phyloP scores from a whole-genome alignment of 2,888 invertebrate genomes.

The Drosophila ustulata region DNA sequence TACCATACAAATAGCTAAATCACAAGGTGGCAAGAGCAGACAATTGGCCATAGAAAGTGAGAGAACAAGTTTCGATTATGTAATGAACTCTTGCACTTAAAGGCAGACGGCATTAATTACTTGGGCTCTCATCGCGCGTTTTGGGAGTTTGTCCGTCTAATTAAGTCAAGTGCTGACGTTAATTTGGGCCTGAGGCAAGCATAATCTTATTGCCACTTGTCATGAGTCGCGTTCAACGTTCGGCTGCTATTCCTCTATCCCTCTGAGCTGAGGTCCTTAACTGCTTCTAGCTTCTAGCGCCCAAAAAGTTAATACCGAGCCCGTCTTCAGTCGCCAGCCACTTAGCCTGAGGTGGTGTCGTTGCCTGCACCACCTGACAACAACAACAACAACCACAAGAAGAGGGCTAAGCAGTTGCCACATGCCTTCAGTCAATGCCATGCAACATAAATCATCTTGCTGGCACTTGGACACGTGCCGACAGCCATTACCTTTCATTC shows the following conservation, averaged over 20 bases:
- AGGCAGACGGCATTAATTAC: conserved; percentile 13
- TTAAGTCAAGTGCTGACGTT: conserved; percentile 51
- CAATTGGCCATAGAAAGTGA: background rate
- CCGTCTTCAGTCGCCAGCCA: background rate
- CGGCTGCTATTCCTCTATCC: too few relatives aligned
- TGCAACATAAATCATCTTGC: conserved; percentile 73
- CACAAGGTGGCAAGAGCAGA: background rate
- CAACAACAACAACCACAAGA: background rate
- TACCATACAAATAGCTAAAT: background rate
- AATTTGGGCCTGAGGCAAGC: conserved; percentile 32
- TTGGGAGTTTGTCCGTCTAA: conserved; percentile 26
- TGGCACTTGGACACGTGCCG: conserved; percentile 77
- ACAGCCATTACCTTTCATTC: conserved; percentile 59
- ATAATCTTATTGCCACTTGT: conserved; percentile 38
- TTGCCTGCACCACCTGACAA: conserved; percentile 8
- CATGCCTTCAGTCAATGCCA: conserved; percentile 73
- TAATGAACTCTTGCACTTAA: conserved; percentile 11
- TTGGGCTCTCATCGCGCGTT: background rate
- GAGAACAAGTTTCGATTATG: conserved; percentile 5
- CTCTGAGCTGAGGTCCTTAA: conserved; percentile 6
- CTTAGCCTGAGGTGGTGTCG: background rate
- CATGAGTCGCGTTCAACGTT: conserved; percentile 15
- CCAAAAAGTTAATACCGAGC: conserved; percentile 10
- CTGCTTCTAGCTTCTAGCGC: conserved; percentile 9
- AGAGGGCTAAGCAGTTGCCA: conserved; percentile 40